These are phyloP conservation scores for Coleophora deauratella DNA, from an alignment of 2,888 invertebrate genomes.

Conservation along the genomic window DNA sequence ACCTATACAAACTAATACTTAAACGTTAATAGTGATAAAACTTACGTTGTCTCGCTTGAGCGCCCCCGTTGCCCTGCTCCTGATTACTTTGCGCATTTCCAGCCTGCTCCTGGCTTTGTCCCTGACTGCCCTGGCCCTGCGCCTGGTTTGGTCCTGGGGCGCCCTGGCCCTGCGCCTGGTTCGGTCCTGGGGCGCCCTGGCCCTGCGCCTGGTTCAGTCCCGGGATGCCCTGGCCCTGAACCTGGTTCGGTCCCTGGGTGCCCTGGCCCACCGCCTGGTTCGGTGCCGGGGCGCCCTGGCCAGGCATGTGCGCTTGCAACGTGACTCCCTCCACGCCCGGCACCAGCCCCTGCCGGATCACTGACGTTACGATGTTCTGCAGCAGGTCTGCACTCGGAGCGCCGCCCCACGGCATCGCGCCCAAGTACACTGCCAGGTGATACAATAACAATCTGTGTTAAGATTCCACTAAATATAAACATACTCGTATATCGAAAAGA, in stretches of 20 bases:
- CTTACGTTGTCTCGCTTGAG: slow-evolving; percentile 13
- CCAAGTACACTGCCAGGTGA: slow-evolving; percentile 27
- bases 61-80: slow-evolving; percentile 8
- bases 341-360: slow-evolving; percentile 37
- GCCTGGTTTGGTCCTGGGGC: not conserved
- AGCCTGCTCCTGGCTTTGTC: not conserved
- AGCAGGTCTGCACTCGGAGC: slow-evolving; percentile 37
- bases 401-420: slow-evolving; percentile 36
- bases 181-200: not conserved
- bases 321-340: slow-evolving; percentile 35
- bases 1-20: too few relatives aligned
- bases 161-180: not conserved
- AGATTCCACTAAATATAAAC: too few relatives aligned
- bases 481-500: too few relatives aligned
- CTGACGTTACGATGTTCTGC: slow-evolving; percentile 39
- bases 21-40: not conserved
- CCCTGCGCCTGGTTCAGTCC: not conserved
- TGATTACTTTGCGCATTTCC: slow-evolving; percentile 2
- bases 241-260: not conserved
- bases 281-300: not conserved
- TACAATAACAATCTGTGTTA: not conserved
- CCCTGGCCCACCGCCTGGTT: not conserved
- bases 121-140: not conserved
- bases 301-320: slow-evolving; percentile 13
- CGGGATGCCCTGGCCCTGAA: not conserved